Conservation (phyloP, 2,797 vertebrate species). For the Enteromius trimaculatus region DNA sequence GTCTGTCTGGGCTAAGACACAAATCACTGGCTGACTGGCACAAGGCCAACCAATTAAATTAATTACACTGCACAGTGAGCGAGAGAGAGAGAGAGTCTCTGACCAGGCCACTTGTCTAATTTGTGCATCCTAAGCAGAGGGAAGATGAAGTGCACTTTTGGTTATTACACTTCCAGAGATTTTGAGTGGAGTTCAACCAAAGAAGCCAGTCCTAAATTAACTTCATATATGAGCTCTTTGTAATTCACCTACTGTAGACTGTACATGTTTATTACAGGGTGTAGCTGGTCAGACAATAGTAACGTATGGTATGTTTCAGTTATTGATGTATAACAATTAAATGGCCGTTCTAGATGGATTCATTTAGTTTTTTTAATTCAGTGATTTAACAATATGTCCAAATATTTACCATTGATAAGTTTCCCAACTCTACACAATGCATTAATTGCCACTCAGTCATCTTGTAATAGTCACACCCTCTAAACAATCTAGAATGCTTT, state of each 20-base stretch:
- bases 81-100: constrained; percentile 23
- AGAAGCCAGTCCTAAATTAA: constrained; percentile 8
- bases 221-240: background rate
- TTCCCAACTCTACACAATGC: constrained; percentile 21
- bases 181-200: constrained; percentile 33
- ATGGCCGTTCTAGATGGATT: background rate
- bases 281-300: background rate
- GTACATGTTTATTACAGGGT: background rate
- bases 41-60: constrained; percentile 59
- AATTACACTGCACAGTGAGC: constrained; percentile 50
- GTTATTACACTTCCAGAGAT: constrained; percentile 37
- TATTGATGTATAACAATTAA: background rate
- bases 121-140: constrained; percentile 48
- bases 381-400: constrained; percentile 29
- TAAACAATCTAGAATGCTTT: constrained; percentile 47
- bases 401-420: constrained; percentile 44
- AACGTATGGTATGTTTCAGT: background rate
- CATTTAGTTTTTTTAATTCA: background rate
- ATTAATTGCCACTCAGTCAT: constrained; percentile 36
- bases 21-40: constrained; percentile 58
- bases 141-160: constrained; percentile 48
- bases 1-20: constrained; percentile 50
- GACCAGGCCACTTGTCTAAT: constrained; percentile 45
- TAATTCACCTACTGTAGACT: background rate
- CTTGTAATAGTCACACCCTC: constrained; percentile 44